Evolutionary conservation across 2,113 vertebrate species (phyloP).

Genomic region (Cephalopterus ornatus): DNA sequence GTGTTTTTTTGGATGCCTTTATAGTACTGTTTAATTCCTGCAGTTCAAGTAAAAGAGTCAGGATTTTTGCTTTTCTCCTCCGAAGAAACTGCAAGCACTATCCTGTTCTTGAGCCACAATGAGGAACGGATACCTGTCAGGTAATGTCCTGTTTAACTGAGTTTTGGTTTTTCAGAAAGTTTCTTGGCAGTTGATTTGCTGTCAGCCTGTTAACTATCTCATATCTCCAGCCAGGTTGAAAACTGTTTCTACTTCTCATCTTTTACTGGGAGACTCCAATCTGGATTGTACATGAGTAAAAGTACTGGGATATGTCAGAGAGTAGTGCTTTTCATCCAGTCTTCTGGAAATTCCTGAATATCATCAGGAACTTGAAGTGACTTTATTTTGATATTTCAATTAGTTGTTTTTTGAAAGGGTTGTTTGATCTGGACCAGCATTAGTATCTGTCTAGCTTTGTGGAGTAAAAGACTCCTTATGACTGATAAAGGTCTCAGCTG

Average conservation of each 20-base stretch:
- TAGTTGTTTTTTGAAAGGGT: not conserved
- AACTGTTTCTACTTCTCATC: not conserved
- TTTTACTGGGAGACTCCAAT: not conserved
- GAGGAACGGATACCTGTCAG: not conserved
- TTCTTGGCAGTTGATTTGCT: not conserved
- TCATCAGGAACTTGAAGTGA: not conserved
- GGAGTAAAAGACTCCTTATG: not conserved
- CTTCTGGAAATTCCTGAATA: not conserved
- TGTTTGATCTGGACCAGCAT: not conserved
- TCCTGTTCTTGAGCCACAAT: not conserved
- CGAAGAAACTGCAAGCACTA: not conserved
- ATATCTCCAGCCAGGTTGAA: not conserved
- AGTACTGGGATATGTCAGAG: not conserved
- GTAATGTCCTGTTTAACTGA: not conserved
- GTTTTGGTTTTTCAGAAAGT: not conserved
- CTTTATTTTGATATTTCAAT: not conserved
- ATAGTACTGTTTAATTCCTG: not conserved
- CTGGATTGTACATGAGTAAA: fast-evolving
- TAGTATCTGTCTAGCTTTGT: not conserved
- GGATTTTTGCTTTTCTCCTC: not conserved
- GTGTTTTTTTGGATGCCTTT: not conserved
- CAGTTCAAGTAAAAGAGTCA: not conserved
- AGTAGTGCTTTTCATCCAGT: not conserved
- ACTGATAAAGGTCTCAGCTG: not conserved
- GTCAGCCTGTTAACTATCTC: not conserved